Conservation (phyloP, 2,113 vertebrate species). For the Odontophorus gujanensis region DNA sequence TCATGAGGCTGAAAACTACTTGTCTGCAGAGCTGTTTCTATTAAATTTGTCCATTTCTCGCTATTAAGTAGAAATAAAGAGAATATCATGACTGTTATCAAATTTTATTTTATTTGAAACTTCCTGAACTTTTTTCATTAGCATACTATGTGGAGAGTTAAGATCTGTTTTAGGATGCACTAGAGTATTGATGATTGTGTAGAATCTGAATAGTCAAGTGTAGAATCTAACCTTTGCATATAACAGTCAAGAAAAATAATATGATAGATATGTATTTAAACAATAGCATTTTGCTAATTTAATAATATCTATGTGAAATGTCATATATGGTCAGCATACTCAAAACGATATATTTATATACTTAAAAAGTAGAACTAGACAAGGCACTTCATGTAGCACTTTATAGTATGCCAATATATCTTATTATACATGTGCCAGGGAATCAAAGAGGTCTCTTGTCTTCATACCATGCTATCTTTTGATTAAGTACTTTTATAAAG, state of each 20-base stretch:
- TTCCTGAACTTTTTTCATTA: not conserved
- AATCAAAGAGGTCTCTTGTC: not conserved
- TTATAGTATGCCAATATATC: slow-evolving; percentile 16
- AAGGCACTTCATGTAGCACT: slow-evolving; percentile 15
- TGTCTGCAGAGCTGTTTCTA: not conserved
- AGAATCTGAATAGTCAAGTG: not conserved
- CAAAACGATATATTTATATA: not conserved
- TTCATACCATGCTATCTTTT: not conserved
- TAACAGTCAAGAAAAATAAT: not conserved
- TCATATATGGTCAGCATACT: not conserved
- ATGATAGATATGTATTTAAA: not conserved
- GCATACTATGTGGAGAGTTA: not conserved
- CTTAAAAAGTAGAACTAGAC: not conserved
- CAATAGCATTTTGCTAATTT: not conserved
- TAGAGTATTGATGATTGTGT: not conserved
- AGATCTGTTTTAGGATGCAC: not conserved
- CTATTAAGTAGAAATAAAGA: not conserved
- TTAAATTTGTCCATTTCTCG: not conserved
- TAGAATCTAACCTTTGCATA: not conserved
- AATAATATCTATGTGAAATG: not conserved
- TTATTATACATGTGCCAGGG: not conserved
- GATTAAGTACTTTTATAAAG: slow-evolving; percentile 41
- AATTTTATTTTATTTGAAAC: not conserved
- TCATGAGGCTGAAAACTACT: slow-evolving; percentile 4
- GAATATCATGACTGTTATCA: not conserved